Evolutionary conservation across 2,888 invertebrate genomes (phyloP).

Genomic region (Lottia gigantea): DNA sequence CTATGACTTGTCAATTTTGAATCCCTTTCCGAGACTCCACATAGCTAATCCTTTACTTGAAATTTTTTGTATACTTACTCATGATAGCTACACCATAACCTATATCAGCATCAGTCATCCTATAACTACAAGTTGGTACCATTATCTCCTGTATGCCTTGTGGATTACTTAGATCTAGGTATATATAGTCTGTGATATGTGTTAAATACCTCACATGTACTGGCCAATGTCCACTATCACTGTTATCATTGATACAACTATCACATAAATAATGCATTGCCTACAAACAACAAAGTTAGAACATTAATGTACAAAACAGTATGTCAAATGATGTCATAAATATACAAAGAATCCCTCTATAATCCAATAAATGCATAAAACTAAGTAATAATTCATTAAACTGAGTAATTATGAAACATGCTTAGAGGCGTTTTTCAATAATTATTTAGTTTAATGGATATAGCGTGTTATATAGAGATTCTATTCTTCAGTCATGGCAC

Average conservation of each 20-base stretch:
- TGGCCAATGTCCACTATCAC: slow-evolving; percentile 45
- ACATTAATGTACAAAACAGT: background rate
- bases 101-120: slow-evolving; percentile 90
- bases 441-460: too few species aligned
- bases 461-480: too few species aligned
- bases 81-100: slow-evolving; percentile 87
- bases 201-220: slow-evolving; percentile 40
- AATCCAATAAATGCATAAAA: too few species aligned
- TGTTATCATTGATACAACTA: slow-evolving; percentile 53
- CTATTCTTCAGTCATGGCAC: too few species aligned
- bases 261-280: slow-evolving; percentile 47
- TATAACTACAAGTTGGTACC: slow-evolving; percentile 94
- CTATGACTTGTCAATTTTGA: too few species aligned
- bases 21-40: too few species aligned
- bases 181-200: slow-evolving; percentile 36
- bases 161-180: slow-evolving; percentile 41
- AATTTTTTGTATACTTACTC: slow-evolving; percentile 69
- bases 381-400: too few species aligned
- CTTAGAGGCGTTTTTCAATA: too few species aligned
- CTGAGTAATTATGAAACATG: too few species aligned
- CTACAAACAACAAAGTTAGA: slow-evolving; percentile 30
- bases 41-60: too few species aligned
- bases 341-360: too few species aligned
- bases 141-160: slow-evolving; percentile 78
- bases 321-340: too few species aligned